phyloP scores from a whole-genome alignment of 2,888 invertebrate species.

The Myopa testacea region DNA sequence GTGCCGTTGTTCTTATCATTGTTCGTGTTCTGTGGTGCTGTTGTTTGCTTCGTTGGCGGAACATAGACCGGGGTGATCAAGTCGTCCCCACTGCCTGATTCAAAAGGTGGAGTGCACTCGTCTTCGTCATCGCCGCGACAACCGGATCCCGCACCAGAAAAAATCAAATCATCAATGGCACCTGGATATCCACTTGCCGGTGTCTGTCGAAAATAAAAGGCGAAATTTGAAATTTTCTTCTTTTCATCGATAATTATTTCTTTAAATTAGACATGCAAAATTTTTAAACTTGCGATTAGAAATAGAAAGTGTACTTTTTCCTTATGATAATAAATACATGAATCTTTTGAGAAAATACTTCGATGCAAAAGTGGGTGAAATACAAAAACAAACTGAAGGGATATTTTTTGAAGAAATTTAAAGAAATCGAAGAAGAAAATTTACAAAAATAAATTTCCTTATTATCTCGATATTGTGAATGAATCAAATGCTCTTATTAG shows the following conservation, averaged over 20 bases:
- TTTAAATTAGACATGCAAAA: constrained; percentile 8
- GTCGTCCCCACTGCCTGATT: constrained; percentile 88
- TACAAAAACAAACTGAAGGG: no score
- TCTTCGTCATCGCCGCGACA: constrained; percentile 93
- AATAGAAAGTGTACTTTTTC: background rate
- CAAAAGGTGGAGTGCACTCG: constrained; percentile 86
- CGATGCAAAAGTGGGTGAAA: no score
- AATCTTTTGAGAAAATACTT: no score
- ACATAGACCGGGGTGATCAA: constrained; percentile 93
- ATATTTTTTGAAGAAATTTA: no score
- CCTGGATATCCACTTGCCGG: constrained; percentile 84
- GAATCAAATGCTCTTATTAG: no score
- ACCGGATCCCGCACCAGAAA: constrained; percentile 91
- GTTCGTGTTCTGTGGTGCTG: constrained; percentile 68
- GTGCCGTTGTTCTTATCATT: constrained; percentile 59
- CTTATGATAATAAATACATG: background rate
- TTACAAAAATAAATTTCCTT: no score
- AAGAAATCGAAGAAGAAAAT: no score
- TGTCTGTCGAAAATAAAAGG: constrained; percentile 71
- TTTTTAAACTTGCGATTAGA: background rate
- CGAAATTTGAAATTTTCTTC: background rate
- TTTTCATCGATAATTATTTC: background rate
- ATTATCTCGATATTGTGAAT: no score
- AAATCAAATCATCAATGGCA: constrained; percentile 89
- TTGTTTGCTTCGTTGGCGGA: constrained; percentile 81